Evolutionary conservation across 2,113 vertebrate genomes (phyloP).

Genomic region (mouse (Mus musculus)): DNA sequence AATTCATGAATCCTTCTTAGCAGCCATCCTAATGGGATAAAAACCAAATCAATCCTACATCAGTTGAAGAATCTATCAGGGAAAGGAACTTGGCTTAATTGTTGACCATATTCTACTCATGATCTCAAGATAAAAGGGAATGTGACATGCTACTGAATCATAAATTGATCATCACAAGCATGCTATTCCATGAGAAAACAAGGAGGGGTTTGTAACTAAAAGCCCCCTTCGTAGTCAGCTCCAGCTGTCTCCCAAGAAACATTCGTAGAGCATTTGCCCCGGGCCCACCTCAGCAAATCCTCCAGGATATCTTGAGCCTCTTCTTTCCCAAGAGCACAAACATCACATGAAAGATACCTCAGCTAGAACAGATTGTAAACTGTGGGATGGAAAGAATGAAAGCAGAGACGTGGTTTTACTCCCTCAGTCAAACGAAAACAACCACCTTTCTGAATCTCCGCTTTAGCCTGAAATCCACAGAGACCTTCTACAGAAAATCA

Average conservation of each 20-base stretch:
- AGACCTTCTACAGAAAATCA: not conserved
- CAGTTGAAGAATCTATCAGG: not conserved
- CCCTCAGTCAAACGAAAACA: slow-evolving; percentile 16
- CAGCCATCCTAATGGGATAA: not conserved
- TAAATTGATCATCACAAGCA: slow-evolving; percentile 48
- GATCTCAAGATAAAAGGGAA: slow-evolving; percentile 33
- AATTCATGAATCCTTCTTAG: not conserved
- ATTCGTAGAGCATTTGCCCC: not conserved
- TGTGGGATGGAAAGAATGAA: slow-evolving; percentile 13
- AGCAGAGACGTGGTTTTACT: not conserved
- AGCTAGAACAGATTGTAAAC: not conserved
- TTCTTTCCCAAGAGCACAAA: slow-evolving; percentile 16
- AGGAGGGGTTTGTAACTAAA: not conserved
- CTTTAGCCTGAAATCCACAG: not conserved
- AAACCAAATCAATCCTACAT: not conserved
- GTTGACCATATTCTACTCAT: not conserved
- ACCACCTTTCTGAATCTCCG: not conserved
- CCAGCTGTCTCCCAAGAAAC: not conserved
- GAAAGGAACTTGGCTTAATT: slow-evolving; percentile 37
- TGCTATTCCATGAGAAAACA: slow-evolving; percentile 26
- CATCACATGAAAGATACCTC: not conserved
- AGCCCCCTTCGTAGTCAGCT: not conserved
- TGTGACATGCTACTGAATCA: not conserved
- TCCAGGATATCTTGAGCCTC: not conserved
- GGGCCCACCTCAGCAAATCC: not conserved